phyloP scores from a whole-genome alignment of 1,140 invertebrate genomes.

The Drosophila ogumai region DNA sequence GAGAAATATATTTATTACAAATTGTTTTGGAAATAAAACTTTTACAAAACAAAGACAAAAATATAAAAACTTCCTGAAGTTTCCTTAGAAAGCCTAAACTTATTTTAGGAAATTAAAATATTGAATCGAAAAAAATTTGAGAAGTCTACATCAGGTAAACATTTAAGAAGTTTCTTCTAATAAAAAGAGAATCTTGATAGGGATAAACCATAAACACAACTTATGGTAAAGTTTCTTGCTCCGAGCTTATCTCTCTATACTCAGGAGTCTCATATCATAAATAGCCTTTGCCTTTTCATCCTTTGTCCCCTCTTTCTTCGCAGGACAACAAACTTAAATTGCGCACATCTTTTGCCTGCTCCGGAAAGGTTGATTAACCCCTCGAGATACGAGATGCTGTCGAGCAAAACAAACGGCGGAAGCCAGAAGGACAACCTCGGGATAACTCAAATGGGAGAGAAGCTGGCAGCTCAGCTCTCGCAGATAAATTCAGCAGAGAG shows the following conservation, averaged over 20 bases:
- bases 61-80: neutral
- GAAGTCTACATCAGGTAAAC: neutral
- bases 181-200: neutral
- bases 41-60: neutral
- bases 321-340: constrained; percentile 49
- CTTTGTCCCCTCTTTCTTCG: constrained; percentile 22
- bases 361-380: constrained; percentile 69
- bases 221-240: neutral
- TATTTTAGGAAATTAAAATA: neutral
- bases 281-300: constrained; percentile 38
- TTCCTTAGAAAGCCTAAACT: neutral
- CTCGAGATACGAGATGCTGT: constrained; percentile 57
- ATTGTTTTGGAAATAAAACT: too few species aligned
- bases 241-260: neutral
- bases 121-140: neutral
- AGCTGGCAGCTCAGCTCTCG: constrained; percentile 18
- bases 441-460: neutral
- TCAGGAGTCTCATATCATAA: constrained; percentile 22
- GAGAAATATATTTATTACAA: too few species aligned
- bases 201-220: neutral
- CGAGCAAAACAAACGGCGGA: constrained; percentile 54
- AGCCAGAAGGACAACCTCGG: constrained; percentile 8
- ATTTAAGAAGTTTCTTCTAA: too few species aligned
- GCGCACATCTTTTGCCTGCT: constrained; percentile 30
- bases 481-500: constrained; percentile 70